Conservation (phyloP, 2,797 vertebrate species). For the Lateolabrax maculatus region DNA sequence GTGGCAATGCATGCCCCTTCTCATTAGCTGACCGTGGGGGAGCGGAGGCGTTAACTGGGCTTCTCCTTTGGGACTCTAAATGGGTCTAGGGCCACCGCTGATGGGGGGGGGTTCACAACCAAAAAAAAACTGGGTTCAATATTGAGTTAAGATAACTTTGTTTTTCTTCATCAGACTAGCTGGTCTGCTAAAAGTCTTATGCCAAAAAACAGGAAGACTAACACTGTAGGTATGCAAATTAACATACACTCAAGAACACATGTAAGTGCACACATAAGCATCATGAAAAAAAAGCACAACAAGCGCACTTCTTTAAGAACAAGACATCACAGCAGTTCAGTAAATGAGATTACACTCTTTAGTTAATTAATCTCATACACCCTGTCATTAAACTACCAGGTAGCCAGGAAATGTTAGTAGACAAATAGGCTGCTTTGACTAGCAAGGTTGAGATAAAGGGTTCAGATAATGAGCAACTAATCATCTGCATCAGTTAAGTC, state of each 20-base stretch:
- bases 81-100: slow-evolving; percentile 60
- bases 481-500: slow-evolving; percentile 78
- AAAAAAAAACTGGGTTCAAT: slow-evolving; percentile 48
- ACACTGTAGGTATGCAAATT: slow-evolving; percentile 35
- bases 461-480: slow-evolving; percentile 82
- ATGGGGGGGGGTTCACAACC: slow-evolving; percentile 45
- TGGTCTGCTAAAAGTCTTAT: slow-evolving; percentile 19
- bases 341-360: slow-evolving; percentile 73
- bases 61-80: slow-evolving; percentile 74
- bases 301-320: slow-evolving; percentile 45
- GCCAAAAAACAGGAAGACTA: slow-evolving; percentile 40
- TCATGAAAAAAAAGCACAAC: slow-evolving; percentile 17
- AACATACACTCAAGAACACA: slow-evolving; percentile 6
- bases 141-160: slow-evolving; percentile 61
- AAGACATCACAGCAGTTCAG: slow-evolving; percentile 63
- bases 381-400: slow-evolving; percentile 65
- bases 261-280: neutral
- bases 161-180: slow-evolving; percentile 39
- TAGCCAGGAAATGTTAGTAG: slow-evolving; percentile 68
- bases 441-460: slow-evolving; percentile 80
- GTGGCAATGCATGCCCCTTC: slow-evolving; percentile 67
- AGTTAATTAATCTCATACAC: slow-evolving; percentile 81
- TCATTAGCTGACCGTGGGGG: slow-evolving; percentile 81
- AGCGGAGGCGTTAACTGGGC: slow-evolving; percentile 76
- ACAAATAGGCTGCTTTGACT: slow-evolving; percentile 81